These are phyloP conservation scores for Himalopsyche kuldschensis DNA, from an alignment of 2,888 invertebrate species.

Conservation along the genomic window DNA sequence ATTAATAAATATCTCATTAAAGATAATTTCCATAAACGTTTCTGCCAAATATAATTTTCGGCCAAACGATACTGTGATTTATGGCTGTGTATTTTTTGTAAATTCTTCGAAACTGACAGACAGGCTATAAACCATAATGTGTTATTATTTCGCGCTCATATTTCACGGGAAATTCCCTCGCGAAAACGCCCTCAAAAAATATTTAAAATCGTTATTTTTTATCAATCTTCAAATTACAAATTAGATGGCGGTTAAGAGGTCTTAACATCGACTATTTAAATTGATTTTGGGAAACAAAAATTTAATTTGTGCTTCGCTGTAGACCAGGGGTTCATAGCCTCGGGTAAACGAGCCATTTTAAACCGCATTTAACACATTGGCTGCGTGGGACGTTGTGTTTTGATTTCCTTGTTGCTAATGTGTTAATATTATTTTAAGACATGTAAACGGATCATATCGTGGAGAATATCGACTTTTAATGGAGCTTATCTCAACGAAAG, in stretches of 20 bases:
- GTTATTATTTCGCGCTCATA: background rate
- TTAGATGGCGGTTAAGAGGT: background rate
- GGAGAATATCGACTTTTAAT: too few species aligned
- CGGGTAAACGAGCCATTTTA: too few species aligned
- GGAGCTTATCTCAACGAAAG: too few species aligned
- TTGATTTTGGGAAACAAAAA: too few species aligned
- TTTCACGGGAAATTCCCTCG: background rate
- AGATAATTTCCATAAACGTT: background rate
- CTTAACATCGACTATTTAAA: too few species aligned
- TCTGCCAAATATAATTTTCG: background rate
- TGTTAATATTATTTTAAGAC: too few species aligned
- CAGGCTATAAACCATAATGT: background rate
- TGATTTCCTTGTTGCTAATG: too few species aligned
- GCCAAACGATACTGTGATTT: background rate
- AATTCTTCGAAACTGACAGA: background rate
- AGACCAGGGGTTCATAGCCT: too few species aligned
- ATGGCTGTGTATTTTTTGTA: background rate
- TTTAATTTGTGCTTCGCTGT: too few species aligned
- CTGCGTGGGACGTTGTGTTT: too few species aligned
- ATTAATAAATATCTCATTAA: background rate
- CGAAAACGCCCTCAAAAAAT: background rate
- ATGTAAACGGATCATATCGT: too few species aligned
- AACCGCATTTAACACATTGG: too few species aligned
- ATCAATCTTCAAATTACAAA: background rate
- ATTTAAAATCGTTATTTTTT: background rate